Base-by-base conservation (phyloP, 2,797 vertebrate genomes). In the Caiman crocodilus region DNA sequence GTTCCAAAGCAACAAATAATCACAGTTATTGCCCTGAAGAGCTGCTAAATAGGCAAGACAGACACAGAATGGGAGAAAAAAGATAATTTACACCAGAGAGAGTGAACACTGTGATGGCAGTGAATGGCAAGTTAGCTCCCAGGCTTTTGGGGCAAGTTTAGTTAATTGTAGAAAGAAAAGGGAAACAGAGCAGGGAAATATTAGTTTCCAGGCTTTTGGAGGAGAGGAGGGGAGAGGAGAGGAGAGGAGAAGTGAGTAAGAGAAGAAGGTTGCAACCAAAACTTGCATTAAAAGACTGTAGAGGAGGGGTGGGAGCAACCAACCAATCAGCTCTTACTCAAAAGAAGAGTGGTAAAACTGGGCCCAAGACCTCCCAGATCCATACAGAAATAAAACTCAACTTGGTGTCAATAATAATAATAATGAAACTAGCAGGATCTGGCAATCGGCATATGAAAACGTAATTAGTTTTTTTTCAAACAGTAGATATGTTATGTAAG, bases 401-500 rank as follows among this genome's bases (percentile, higher is more conserved):
- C 28, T 84, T 21, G 58, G 79, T 90, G 88, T 91, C 73, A 77
- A 60, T 84, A 71, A 85, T 71, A 15, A 55, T 84, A 95, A 77
- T 78, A 76, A 83, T 2, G 86, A 75, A 8, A 83, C 92, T 90
- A 74, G 82, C 57, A 85, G 30, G 79, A 93, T 90, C 82, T 1
- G n/a, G 57, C 82, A 89, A 87, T 55, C 4, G 1, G 61, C 64
- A 16, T 50, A 23, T 16, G 35, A 50, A 65, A 91, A 83, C 21
- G 77, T 42, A 86, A 28, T 6, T 4, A 65, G 7, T 23, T 6
- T 0, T 4, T 77, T 90, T 82, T 81, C 88, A 88, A 50, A 64
- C 57, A 84, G 71, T 61, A 76, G 65, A 86, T 26, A 8, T 76
- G 58, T 60, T 65, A 77, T 4, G 20, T 30, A 65, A 69, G 32